Base-by-base conservation (phyloP, 2,113 vertebrate genomes). In the Fregetta grallaria region DNA sequence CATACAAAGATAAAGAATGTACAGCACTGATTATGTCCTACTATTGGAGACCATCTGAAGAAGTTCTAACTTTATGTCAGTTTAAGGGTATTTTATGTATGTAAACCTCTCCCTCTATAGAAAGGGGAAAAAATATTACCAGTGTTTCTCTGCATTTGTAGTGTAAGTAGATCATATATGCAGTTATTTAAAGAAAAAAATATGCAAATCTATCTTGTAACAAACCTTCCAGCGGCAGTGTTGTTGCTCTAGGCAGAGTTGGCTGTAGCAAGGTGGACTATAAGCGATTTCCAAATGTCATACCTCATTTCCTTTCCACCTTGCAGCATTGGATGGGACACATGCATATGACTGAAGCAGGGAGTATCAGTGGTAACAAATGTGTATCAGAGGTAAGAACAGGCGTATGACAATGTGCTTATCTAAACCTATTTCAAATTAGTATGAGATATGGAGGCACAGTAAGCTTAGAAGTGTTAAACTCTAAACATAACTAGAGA, bases 271-370 rank as follows among this genome's bases (percentile, higher is more conserved):
- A n/a, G 65, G 73, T 34, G 27, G 61, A 20, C 45, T 15, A 56
- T 21, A 27, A 29, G 61, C 2, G 0, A 3, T 49, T 55, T 44
- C 40, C 42, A 10, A 8, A 7, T 0, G 9, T 26, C n/a, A 4
- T 13, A 10, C 40, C 53, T 44, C 22, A 2, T 45, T 55, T 34
- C 53, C 40, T 72, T 42, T 36, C n/a, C 26, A 7, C 38, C 47
- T 65, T 59, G 34, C 59, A 26, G 65, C 26, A 6, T 1, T 21
- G 77, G 45, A 9, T 49, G 71, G 47, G 58, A 47, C 3, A 2
- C 17, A 19, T 4, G 17, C 10, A n/a, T n/a, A 3, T 47, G 63
- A 59, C 63, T 34, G 71, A 22, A 72, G 59, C 83, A 49, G 32
- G 15, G 53, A 50, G 9, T 26, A 15, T 26, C 44, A n/a, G 75